A percentile compares a stretch with the other conserved stretches of the same genome.
Conservation (phyloP, 2,888 invertebrate genomes). For the Spodoptera picta region DNA sequence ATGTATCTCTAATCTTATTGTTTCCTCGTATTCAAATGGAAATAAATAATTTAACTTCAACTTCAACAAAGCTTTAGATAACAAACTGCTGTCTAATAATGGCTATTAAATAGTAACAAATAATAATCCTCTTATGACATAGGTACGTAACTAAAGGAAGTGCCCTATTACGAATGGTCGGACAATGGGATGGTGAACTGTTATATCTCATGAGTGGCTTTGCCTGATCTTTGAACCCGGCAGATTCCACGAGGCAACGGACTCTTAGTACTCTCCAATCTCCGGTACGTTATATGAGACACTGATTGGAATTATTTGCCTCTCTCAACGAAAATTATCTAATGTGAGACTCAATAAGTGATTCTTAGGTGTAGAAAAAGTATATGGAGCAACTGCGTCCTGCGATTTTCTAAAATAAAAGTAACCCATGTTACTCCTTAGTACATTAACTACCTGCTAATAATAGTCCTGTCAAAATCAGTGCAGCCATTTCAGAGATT, state of each 20-base stretch:
- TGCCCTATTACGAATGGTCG: constrained; percentile 25
- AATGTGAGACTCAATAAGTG: neutral
- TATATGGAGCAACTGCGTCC: no score
- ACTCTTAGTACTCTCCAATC: neutral
- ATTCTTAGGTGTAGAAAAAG: no score
- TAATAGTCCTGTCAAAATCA: no score
- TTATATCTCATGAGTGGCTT: constrained; percentile 14
- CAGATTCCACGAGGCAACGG: constrained; percentile 6
- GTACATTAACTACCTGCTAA: no score
- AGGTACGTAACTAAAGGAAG: constrained; percentile 26
- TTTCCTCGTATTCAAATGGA: no score
- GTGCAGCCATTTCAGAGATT: no score
- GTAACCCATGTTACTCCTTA: no score
- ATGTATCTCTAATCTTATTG: no score
- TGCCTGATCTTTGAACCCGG: constrained; percentile 33
- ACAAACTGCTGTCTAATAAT: neutral
- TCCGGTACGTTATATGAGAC: neutral
- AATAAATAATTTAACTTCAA: neutral
- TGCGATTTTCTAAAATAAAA: no score
- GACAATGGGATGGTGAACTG: constrained; percentile 15
- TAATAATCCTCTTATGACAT: neutral
- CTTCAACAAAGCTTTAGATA: neutral
- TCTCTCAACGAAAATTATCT: neutral
- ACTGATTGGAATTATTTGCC: neutral
- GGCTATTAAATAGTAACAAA: constrained; percentile 1